These are phyloP conservation scores for Acromyrmex charruanus DNA, from an alignment of 1,140 invertebrate genomes.

Conservation along the genomic window DNA sequence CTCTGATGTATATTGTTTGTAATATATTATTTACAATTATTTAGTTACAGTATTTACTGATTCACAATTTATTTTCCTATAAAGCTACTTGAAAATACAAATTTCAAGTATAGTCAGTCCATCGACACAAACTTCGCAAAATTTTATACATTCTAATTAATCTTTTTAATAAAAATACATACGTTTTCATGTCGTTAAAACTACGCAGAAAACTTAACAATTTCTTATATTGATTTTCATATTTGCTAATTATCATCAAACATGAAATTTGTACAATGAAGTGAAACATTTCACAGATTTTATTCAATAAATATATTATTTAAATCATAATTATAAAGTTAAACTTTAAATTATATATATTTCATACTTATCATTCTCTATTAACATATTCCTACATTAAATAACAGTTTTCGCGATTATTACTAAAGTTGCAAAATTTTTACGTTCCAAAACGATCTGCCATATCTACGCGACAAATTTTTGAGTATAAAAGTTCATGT, in stretches of 20 bases:
- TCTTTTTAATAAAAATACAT: conserved; percentile 48
- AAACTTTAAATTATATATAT: conserved; percentile 17
- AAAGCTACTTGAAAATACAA: conserved; percentile 41
- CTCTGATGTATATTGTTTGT: conserved; percentile 22
- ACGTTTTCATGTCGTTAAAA: conserved; percentile 49
- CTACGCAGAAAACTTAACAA: conserved; percentile 79
- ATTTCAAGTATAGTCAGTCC: conserved; percentile 60
- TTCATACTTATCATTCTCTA: neutral
- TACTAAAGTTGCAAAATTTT: conserved; percentile 32
- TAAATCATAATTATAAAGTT: conserved; percentile 59
- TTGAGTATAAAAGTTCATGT: conserved; percentile 62
- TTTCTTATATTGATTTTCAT: conserved; percentile 64
- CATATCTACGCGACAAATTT: conserved; percentile 42
- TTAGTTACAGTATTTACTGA: conserved; percentile 14
- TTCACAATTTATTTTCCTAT: neutral
- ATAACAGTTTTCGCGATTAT: conserved; percentile 57
- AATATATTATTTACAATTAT: conserved; percentile 67
- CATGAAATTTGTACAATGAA: conserved; percentile 77
- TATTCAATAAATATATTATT: conserved; percentile 76
- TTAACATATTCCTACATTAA: conserved; percentile 32
- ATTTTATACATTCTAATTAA: conserved; percentile 55
- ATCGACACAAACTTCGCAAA: conserved; percentile 31
- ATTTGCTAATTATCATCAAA: conserved; percentile 48
- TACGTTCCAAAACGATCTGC: conserved; percentile 57
- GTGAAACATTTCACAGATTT: conserved; percentile 55